Conservation (phyloP, 2,888 invertebrate species). For the Spilarctia lutea region DNA sequence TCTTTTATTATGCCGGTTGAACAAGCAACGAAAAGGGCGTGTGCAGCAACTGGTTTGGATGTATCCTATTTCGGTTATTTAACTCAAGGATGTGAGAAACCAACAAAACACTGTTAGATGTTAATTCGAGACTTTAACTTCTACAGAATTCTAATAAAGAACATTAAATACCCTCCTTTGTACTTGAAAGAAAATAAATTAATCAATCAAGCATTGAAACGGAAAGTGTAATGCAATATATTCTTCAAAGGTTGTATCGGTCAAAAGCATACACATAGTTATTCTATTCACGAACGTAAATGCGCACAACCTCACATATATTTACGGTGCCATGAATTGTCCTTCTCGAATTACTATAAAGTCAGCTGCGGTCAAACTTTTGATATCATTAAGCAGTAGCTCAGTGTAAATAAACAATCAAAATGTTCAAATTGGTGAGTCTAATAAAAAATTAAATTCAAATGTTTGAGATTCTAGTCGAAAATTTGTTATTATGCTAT, state of each 20-base stretch:
- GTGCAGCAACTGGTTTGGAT: no score
- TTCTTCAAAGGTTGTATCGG: slow-evolving; percentile 19
- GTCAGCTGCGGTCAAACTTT: slow-evolving; percentile 33
- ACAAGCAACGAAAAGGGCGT: no score
- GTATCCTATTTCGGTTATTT: not conserved
- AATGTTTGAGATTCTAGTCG: no score
- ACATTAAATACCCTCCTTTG: not conserved
- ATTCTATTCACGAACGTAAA: slow-evolving; percentile 42
- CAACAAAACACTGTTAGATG: not conserved
- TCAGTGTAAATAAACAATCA: slow-evolving; percentile 54
- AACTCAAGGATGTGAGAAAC: not conserved
- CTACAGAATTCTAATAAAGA: not conserved
- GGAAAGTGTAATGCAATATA: slow-evolving; percentile 3
- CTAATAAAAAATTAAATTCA: not conserved
- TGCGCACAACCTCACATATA: slow-evolving; percentile 47
- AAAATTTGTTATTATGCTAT: not conserved
- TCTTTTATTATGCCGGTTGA: no score
- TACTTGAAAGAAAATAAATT: not conserved
- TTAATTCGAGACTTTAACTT: not conserved
- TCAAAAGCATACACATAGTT: slow-evolving; percentile 45
- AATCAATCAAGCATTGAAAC: not conserved
- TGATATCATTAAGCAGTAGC: slow-evolving; percentile 64
- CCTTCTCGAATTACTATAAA: slow-evolving; percentile 70
- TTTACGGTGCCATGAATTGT: slow-evolving; percentile 50
- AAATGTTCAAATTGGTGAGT: slow-evolving; percentile 70